Evolutionary conservation across 2,888 invertebrate genomes (phyloP).

Genomic region (Allygus modestus): DNA sequence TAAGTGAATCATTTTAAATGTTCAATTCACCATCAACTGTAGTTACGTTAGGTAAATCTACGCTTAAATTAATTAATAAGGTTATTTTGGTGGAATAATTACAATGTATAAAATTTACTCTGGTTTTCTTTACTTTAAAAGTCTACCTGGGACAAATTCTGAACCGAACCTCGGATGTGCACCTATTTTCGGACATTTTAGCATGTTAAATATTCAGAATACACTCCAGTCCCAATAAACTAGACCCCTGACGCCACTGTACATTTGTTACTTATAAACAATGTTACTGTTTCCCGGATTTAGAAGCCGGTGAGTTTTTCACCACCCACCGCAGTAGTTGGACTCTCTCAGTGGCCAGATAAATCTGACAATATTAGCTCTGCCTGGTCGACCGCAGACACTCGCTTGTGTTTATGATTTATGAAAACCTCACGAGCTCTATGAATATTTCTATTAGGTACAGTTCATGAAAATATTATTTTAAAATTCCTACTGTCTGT

Average conservation of each 20-base stretch:
- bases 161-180: neutral
- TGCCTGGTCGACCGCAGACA: neutral
- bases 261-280: constrained; percentile 31
- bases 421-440: neutral
- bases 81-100: too few relatives aligned
- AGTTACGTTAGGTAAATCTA: too few relatives aligned
- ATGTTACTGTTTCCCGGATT: constrained; percentile 16
- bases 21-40: too few relatives aligned
- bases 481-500: too few relatives aligned
- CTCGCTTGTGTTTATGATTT: neutral
- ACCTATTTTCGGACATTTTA: constrained; percentile 9
- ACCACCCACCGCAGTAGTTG: neutral
- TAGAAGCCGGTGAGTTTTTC: constrained; percentile 5
- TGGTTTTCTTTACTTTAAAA: too few relatives aligned
- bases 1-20: too few relatives aligned
- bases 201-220: neutral
- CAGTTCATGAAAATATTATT: too few relatives aligned
- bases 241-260: constrained; percentile 15
- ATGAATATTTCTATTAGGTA: neutral
- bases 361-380: neutral
- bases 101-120: too few relatives aligned
- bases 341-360: neutral
- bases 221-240: constrained; percentile 11
- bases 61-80: too few relatives aligned
- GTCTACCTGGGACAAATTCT: neutral